phyloP scores from a whole-genome alignment of 2,797 vertebrate species.

The Cynopterus sphinx region DNA sequence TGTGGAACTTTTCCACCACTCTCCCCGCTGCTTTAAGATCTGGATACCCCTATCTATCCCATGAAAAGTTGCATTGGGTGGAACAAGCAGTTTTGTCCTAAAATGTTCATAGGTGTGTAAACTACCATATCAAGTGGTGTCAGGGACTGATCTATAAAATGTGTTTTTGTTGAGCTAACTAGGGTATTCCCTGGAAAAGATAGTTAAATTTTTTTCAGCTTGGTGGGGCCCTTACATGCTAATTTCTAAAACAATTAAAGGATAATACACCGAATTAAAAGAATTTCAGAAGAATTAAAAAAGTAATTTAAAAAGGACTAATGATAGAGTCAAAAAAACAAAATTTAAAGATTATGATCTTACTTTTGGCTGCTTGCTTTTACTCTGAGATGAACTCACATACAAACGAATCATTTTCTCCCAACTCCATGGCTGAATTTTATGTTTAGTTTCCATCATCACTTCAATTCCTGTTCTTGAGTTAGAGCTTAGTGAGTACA shows the following conservation, averaged over 20 bases:
- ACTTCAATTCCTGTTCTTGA: background rate
- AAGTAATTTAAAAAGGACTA: background rate
- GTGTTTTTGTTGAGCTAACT: background rate
- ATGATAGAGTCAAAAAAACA: slow-evolving; percentile 6
- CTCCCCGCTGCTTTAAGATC: background rate
- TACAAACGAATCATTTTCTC: background rate
- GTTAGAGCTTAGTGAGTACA: background rate
- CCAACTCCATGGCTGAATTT: background rate
- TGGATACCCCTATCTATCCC: background rate
- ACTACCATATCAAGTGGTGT: background rate
- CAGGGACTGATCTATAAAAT: background rate
- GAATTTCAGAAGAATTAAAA: slow-evolving; percentile 7
- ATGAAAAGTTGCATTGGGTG: background rate
- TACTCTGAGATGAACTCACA: background rate
- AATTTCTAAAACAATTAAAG: slow-evolving; percentile 18
- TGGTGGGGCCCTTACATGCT: background rate
- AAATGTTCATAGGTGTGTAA: background rate
- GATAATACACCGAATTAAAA: background rate
- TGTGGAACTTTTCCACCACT: background rate
- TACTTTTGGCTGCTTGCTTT: slow-evolving; percentile 9
- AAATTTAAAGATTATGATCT: background rate
- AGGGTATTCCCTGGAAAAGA: background rate
- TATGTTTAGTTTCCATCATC: background rate
- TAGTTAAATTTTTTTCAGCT: background rate
- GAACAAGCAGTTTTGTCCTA: background rate